These are phyloP conservation scores for Burhinus oedicnemus DNA, from an alignment of 2,113 vertebrate species.

Conservation along the genomic window DNA sequence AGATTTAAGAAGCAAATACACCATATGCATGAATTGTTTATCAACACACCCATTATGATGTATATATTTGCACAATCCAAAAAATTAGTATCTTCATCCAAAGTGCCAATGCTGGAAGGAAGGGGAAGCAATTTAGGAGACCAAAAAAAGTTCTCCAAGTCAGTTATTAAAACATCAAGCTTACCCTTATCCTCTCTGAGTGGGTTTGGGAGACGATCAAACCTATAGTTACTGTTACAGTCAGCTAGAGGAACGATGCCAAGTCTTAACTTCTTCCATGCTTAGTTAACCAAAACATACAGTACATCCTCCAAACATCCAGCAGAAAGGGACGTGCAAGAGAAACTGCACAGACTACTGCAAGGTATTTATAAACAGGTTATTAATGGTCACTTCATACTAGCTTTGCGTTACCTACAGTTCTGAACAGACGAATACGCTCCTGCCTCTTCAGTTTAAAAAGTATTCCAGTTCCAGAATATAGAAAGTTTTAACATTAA, in stretches of 20 bases:
- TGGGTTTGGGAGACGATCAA: not conserved
- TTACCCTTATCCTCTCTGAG: conserved; percentile 39
- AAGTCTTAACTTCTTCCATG: not conserved
- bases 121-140: not conserved
- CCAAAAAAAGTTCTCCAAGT: not conserved
- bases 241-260: not conserved
- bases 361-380: not conserved
- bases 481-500: conserved; percentile 74
- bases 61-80: conserved; percentile 49
- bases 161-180: conserved; percentile 15
- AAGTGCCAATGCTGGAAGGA: conserved; percentile 19
- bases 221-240: not conserved
- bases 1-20: conserved; percentile 38
- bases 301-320: not conserved
- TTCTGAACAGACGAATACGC: conserved; percentile 50
- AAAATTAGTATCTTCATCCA: conserved; percentile 62
- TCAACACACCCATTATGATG: conserved; percentile 25
- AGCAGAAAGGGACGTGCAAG: not conserved
- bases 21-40: conserved; percentile 24
- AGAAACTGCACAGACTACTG: conserved; percentile 30
- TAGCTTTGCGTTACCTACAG: conserved; percentile 37
- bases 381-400: not conserved
- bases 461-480: conserved; percentile 63
- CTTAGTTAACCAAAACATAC: not conserved
- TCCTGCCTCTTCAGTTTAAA: conserved; percentile 59